These are phyloP conservation scores for Neoascia interrupta DNA, from an alignment of 2,888 invertebrate species.

Conservation along the genomic window DNA sequence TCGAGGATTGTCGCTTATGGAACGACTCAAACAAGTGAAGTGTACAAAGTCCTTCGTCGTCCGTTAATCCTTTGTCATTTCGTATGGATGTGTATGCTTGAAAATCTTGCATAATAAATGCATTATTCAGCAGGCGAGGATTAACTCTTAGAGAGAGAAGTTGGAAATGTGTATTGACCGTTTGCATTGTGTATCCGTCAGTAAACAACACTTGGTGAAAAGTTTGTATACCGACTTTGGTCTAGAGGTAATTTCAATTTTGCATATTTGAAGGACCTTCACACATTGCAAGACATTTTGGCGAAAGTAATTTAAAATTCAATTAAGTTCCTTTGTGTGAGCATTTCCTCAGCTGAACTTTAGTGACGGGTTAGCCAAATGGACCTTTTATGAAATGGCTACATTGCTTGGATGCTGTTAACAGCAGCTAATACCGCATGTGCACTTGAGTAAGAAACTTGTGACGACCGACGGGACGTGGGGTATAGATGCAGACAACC, in stretches of 20 bases:
- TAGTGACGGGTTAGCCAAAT: conserved; percentile 25
- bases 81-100: conserved; percentile 26
- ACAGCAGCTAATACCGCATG: conserved; percentile 62
- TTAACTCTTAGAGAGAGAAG: conserved; percentile 40
- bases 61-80: conserved; percentile 53
- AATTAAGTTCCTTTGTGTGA: conserved; percentile 68
- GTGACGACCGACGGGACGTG: background rate
- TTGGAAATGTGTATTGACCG: conserved; percentile 44
- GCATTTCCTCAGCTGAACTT: conserved; percentile 34
- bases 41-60: conserved; percentile 49
- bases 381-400: conserved; percentile 42
- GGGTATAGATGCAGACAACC: too few species aligned
- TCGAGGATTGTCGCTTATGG: conserved; percentile 6
- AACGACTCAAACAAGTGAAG: conserved; percentile 33
- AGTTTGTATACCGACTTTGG: background rate
- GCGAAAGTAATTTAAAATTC: conserved; percentile 70
- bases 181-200: conserved; percentile 44
- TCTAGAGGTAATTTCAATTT: conserved; percentile 58
- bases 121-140: conserved; percentile 62
- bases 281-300: conserved; percentile 67
- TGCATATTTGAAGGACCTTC: conserved; percentile 69
- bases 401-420: conserved; percentile 26
- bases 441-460: conserved; percentile 2
- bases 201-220: conserved; percentile 59
- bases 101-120: conserved; percentile 69